phyloP scores from a whole-genome alignment of 2,797 vertebrate genomes.

The Typhlichthys subterraneus region DNA sequence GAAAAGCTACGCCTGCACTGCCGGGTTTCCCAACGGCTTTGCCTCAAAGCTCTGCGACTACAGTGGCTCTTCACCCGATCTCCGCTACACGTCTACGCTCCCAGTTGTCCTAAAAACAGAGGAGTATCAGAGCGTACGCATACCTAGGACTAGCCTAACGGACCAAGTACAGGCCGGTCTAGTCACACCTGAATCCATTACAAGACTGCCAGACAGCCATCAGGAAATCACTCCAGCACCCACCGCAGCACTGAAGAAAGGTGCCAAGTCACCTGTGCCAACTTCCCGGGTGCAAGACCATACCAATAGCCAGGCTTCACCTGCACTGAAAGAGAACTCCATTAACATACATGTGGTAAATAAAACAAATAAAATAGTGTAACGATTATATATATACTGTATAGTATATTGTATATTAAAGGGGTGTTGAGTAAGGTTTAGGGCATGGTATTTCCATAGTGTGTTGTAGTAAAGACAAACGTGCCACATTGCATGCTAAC shows the following conservation, averaged over 20 bases:
- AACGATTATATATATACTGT: not conserved
- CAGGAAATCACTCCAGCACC: constrained; percentile 8
- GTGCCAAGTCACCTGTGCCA: constrained; percentile 29
- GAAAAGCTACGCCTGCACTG: constrained; percentile 8
- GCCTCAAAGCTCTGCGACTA: constrained; percentile 31
- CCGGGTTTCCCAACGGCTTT: constrained; percentile 20
- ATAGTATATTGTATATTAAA: not conserved
- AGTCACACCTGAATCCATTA: constrained; percentile 8
- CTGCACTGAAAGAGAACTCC: constrained; percentile 22
- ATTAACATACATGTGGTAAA: not conserved
- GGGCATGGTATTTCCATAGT: too few species aligned
- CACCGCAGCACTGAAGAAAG: constrained; percentile 15
- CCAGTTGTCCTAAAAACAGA: constrained; percentile 2
- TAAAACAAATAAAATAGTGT: constrained; percentile 1
- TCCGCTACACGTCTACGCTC: not conserved
- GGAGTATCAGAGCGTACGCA: constrained; percentile 30
- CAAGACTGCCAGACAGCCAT: constrained; percentile 10
- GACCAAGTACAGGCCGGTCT: not conserved
- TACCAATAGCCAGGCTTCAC: not conserved
- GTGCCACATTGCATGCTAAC: too few species aligned
- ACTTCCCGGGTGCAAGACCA: constrained; percentile 17
- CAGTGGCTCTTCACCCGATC: constrained; percentile 14
- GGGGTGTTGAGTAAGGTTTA: not conserved
- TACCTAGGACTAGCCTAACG: not conserved
- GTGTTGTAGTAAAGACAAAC: too few species aligned